These are phyloP conservation scores for Trididemnum miniatum DNA, from an alignment of 23 tunicate genomes.

Conservation along the genomic window DNA sequence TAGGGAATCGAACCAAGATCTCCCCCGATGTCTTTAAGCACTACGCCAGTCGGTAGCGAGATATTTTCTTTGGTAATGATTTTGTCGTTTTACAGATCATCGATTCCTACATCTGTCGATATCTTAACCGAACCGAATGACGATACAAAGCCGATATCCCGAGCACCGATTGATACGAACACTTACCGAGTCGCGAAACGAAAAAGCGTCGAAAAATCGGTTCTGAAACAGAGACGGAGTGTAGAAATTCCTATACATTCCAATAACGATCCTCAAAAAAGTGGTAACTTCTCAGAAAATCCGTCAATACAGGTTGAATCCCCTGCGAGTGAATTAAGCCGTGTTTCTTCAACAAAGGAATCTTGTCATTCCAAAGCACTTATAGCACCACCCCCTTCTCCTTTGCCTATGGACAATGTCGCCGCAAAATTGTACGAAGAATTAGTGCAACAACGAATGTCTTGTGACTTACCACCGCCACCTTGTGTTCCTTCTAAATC, in stretches of 20 bases:
- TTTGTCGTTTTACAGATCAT: too few species aligned
- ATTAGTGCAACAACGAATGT: background rate
- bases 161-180: slow-evolving; percentile 39
- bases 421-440: slow-evolving; percentile 18
- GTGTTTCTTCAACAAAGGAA: background rate
- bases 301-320: too few species aligned
- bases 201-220: slow-evolving; percentile 4
- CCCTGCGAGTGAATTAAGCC: background rate
- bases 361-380: background rate
- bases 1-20: too few species aligned
- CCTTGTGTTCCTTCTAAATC: slow-evolving; percentile 12
- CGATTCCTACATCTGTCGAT: too few species aligned
- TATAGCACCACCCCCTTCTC: slow-evolving; percentile 37
- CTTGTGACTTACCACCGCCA: slow-evolving; percentile 20
- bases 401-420: slow-evolving; percentile 23
- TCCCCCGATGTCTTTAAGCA: too few species aligned
- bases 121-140: too few species aligned
- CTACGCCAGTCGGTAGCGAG: too few species aligned
- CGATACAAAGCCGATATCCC: too few species aligned
- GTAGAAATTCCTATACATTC: background rate
- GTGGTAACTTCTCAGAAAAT: background rate
- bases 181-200: slow-evolving; percentile 47
- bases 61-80: too few species aligned
- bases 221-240: background rate
- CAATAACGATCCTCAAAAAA: too few species aligned